Conservation (phyloP, 2,797 vertebrate genomes). For the Sebastes oblongus region DNA sequence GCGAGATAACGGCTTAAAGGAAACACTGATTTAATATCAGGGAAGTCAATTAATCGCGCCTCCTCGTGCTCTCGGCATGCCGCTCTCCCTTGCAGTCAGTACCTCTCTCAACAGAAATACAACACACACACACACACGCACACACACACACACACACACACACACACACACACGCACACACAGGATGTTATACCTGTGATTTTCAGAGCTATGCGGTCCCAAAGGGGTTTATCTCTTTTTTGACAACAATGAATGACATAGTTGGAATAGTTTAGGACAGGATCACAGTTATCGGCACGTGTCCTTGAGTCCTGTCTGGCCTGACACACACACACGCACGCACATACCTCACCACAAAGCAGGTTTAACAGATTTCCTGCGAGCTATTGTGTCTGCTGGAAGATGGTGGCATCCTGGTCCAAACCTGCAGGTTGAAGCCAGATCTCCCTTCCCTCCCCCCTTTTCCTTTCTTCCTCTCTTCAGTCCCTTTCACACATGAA, state of each 20-base stretch:
- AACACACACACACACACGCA: constrained; percentile 9
- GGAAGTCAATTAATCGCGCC: constrained; percentile 19
- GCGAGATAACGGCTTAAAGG: constrained; percentile 41
- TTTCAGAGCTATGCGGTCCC: constrained; percentile 56
- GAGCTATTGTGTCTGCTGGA: constrained; percentile 78
- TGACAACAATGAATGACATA: constrained; percentile 80
- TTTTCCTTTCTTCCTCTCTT: constrained; percentile 33
- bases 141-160: neutral
- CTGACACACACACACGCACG: neutral
- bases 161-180: neutral
- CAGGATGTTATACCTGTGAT: constrained; percentile 64
- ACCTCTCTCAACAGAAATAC: constrained; percentile 19
- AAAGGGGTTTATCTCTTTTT: constrained; percentile 73
- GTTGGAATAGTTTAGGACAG: constrained; percentile 79
- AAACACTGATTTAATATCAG: constrained; percentile 43
- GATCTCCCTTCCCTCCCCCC: constrained; percentile 6
- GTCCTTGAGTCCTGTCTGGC: constrained; percentile 74
- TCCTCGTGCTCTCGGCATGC: constrained; percentile 6
- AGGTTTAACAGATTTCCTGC: constrained; percentile 81
- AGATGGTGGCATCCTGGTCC: constrained; percentile 74
- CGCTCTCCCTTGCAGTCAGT: neutral
- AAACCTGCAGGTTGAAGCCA: constrained; percentile 47
- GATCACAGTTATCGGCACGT: constrained; percentile 69
- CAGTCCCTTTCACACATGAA: neutral
- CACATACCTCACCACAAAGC: constrained; percentile 50